A percentile compares a stretch with the other conserved stretches of the same genome.
Conservation (phyloP, 2,113 vertebrate genomes). For the Rana temporaria region DNA sequence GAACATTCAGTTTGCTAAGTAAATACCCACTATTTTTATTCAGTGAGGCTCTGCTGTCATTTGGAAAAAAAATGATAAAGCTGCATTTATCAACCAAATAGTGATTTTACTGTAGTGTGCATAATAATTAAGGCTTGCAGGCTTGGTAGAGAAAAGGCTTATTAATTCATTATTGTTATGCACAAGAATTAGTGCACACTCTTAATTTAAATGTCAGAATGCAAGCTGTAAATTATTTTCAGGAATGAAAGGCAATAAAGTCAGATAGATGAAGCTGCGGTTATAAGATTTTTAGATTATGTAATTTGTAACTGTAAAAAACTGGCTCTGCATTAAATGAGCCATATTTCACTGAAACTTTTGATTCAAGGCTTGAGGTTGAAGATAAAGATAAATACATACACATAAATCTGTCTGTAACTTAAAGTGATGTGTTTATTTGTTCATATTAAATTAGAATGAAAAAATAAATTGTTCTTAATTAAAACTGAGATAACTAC, state of each 20-base stretch:
- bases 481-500: too few relatives aligned
- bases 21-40: not conserved
- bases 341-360: conserved; percentile 58
- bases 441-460: too few relatives aligned
- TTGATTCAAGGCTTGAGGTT: conserved; percentile 45
- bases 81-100: conserved; percentile 36
- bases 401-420: conserved; percentile 25
- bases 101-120: conserved; percentile 44
- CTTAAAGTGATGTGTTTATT: conserved; percentile 8
- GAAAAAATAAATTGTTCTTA: too few relatives aligned
- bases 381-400: conserved; percentile 37
- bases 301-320: conserved; percentile 52
- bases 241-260: conserved; percentile 57
- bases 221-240: conserved; percentile 54
- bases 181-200: conserved; percentile 55
- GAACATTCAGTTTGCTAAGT: too few relatives aligned
- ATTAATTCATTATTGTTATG: conserved; percentile 57
- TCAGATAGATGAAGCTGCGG: conserved; percentile 55
- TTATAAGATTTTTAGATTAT: conserved; percentile 54
- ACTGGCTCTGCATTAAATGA: conserved; percentile 54
- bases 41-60: conserved; percentile 4
- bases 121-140: conserved; percentile 47
- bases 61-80: conserved; percentile 39
- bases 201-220: conserved; percentile 57
- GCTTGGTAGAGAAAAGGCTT: conserved; percentile 26